A percentile compares a stretch with the other conserved stretches of the same genome.
Evolutionary conservation across 2,888 invertebrate genomes (phyloP).

Genomic region (Sminthurides aquaticus): DNA sequence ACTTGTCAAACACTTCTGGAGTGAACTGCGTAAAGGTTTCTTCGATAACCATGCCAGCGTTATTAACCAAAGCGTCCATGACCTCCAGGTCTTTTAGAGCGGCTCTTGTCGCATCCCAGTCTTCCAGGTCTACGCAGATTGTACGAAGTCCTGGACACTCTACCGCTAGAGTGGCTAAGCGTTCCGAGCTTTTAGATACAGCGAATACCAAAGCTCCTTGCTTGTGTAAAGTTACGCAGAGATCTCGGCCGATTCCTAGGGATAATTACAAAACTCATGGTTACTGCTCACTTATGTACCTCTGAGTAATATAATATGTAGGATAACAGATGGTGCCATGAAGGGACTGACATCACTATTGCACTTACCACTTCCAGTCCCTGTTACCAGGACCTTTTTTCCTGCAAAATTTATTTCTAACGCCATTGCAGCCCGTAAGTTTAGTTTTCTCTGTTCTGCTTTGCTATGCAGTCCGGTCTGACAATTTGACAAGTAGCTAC

Average conservation of each 20-base stretch:
- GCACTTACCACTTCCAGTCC: conserved; percentile 48
- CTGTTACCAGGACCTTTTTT: conserved; percentile 49
- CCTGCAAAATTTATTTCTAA: conserved; percentile 45
- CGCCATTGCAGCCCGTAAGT: too few relatives aligned
- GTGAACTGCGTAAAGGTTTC: conserved; percentile 47
- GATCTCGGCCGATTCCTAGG: conserved; percentile 45
- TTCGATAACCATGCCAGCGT: conserved; percentile 47
- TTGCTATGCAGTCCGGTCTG: too few relatives aligned
- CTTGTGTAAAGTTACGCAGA: conserved; percentile 39
- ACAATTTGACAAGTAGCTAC: too few relatives aligned
- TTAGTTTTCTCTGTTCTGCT: too few relatives aligned
- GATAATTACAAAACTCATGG: too few relatives aligned
- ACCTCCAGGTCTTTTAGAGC: conserved; percentile 45
- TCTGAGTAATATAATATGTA: too few relatives aligned
- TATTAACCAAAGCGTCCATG: conserved; percentile 49
- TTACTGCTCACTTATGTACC: too few relatives aligned
- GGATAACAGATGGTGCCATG: too few relatives aligned
- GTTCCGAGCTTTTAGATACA: conserved; percentile 45
- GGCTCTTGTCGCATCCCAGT: conserved; percentile 48
- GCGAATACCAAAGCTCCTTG: conserved; percentile 47
- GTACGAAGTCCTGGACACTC: conserved; percentile 42
- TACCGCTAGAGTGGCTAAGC: conserved; percentile 45
- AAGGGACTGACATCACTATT: neutral
- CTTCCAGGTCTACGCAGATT: conserved; percentile 47
- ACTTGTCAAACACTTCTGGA: conserved; percentile 48